phyloP scores from a whole-genome alignment of 2,797 vertebrate genomes.

The Enteromius argenteus region DNA sequence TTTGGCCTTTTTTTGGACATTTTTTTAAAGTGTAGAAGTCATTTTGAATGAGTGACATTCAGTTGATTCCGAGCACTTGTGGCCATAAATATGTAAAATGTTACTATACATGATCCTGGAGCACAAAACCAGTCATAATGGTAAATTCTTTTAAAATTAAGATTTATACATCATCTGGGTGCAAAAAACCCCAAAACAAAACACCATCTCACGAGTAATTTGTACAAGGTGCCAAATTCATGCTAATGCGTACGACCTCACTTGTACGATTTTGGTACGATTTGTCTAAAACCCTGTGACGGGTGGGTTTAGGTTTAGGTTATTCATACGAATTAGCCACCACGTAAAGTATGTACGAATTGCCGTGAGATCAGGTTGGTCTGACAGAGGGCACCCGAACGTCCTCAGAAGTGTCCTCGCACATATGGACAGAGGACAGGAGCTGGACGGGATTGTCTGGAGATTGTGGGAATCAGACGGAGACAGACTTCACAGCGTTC shows the following conservation, averaged over 20 bases:
- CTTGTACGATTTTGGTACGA: no score
- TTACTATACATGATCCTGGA: no score
- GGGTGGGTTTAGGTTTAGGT: no score
- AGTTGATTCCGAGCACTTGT: neutral
- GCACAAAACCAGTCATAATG: neutral
- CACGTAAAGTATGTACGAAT: no score
- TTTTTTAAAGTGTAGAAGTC: neutral
- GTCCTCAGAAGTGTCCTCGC: neutral
- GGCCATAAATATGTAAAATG: neutral
- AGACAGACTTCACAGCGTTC: constrained; percentile 4
- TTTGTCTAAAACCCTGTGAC: no score
- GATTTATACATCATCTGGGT: no score
- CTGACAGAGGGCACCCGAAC: neutral
- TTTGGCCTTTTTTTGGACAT: neutral
- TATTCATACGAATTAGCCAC: no score
- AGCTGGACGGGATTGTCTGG: neutral
- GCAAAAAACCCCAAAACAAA: no score
- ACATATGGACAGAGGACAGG: neutral
- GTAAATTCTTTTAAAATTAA: neutral
- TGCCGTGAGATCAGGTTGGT: no score
- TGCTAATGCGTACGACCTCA: no score
- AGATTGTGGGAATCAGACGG: constrained; percentile 24
- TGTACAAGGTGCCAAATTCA: no score
- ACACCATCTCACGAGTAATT: no score
- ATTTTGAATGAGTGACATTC: neutral